These are phyloP conservation scores for Aphyosemion australe DNA, from an alignment of 2,113 vertebrate genomes.

Conservation along the genomic window DNA sequence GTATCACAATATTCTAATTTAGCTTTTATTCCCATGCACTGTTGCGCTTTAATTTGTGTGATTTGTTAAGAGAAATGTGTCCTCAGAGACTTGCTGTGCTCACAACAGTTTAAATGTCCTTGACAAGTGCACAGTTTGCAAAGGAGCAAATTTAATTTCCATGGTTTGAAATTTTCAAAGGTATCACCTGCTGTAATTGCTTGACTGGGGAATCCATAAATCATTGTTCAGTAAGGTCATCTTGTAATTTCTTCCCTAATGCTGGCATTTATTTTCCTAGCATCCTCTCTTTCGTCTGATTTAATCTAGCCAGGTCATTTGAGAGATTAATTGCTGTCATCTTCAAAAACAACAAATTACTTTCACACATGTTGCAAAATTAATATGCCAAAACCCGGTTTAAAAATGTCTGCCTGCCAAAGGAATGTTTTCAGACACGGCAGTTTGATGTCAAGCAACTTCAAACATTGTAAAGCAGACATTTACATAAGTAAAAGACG, in stretches of 20 bases:
- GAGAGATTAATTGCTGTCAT: conserved; percentile 80
- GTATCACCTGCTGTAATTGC: conserved; percentile 81
- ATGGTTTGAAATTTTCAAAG: conserved; percentile 79
- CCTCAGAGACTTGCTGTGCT: conserved; percentile 38
- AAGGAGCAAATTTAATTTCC: conserved; percentile 78
- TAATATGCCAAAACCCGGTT: conserved; percentile 35
- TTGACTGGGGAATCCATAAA: conserved; percentile 79
- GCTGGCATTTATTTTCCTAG: conserved; percentile 77
- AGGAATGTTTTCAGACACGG: conserved; percentile 15
- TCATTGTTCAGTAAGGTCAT: conserved; percentile 82
- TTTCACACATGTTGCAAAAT: conserved; percentile 72
- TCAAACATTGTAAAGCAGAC: too few species aligned
- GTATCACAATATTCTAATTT: neutral
- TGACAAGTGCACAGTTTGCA: conserved; percentile 74
- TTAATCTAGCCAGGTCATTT: conserved; percentile 75
- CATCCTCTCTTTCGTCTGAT: conserved; percentile 75
- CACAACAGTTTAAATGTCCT: conserved; percentile 70
- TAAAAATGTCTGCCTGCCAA: conserved; percentile 37
- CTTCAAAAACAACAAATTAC: conserved; percentile 81
- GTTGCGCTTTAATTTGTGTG: conserved; percentile 42
- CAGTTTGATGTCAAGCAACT: conserved; percentile 11
- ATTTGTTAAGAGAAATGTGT: conserved; percentile 49
- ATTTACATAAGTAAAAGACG: too few species aligned
- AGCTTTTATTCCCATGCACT: conserved; percentile 10
- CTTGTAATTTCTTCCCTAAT: conserved; percentile 79